phyloP scores from a whole-genome alignment of 2,888 invertebrate species.

The Eudasyphora cyanicolor region DNA sequence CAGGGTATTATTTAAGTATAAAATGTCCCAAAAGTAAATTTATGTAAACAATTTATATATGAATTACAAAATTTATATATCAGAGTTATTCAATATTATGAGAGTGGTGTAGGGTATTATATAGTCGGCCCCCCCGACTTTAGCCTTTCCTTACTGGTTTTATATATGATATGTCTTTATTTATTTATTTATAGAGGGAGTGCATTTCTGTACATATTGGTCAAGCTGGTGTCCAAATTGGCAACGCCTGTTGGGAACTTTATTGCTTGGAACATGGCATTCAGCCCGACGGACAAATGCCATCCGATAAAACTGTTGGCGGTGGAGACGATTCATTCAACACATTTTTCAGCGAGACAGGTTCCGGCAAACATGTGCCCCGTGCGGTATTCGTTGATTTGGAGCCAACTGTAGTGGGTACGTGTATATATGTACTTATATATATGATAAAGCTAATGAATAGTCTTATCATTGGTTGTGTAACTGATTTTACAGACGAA shows the following conservation, averaged over 20 bases:
- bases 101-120: no score
- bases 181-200: slow-evolving; percentile 84
- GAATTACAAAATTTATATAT: no score
- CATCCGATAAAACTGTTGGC: slow-evolving; percentile 88
- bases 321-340: slow-evolving; percentile 89
- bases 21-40: no score
- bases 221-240: slow-evolving; percentile 93
- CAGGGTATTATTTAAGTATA: no score
- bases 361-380: slow-evolving; percentile 91
- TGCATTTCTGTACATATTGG: slow-evolving; percentile 93
- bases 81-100: no score
- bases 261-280: slow-evolving; percentile 92
- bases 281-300: slow-evolving; percentile 92
- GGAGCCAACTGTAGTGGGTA: slow-evolving; percentile 95
- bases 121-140: no score
- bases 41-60: no score
- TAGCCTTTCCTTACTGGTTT: no score
- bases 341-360: slow-evolving; percentile 89
- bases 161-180: no score
- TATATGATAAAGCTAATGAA: neutral
- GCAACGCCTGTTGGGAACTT: slow-evolving; percentile 93
- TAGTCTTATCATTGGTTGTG: no score
- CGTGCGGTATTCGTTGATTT: slow-evolving; percentile 94
- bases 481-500: slow-evolving; percentile 87
- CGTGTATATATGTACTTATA: no score